Evolutionary conservation across 2,113 vertebrate species (phyloP).

Genomic region (Phycodurus eques): DNA sequence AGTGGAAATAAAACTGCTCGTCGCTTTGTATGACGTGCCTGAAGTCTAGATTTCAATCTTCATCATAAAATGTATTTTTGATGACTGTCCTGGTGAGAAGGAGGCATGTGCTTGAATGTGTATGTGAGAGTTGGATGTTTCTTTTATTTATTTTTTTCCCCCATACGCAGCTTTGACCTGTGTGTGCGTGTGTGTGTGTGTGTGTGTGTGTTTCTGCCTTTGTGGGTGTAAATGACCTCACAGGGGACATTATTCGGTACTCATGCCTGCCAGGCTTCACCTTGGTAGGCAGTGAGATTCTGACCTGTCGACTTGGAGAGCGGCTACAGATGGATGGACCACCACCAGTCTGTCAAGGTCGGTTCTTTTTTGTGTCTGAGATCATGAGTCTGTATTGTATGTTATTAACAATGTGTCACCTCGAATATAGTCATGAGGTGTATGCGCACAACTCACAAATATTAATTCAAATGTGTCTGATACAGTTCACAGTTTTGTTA

Average conservation of each 20-base stretch:
- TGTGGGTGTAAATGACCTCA: conserved; percentile 44
- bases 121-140: background rate
- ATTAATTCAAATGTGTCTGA: background rate
- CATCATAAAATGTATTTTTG: conserved; percentile 57
- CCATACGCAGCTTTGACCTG: background rate
- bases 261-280: conserved; percentile 94
- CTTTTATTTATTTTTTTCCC: background rate
- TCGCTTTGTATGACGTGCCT: conserved; percentile 28
- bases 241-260: conserved; percentile 96
- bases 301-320: conserved; percentile 91
- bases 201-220: conserved; percentile 20
- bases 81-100: conserved; percentile 38
- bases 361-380: conserved; percentile 22
- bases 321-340: conserved; percentile 92
- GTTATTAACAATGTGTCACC: background rate
- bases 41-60: conserved; percentile 49
- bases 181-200: conserved; percentile 18
- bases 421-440: background rate
- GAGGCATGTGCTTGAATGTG: conserved; percentile 11
- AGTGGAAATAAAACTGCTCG: conserved; percentile 36
- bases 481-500: background rate
- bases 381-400: background rate
- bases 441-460: background rate
- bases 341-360: conserved; percentile 93
- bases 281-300: conserved; percentile 89